Conservation (phyloP, 1,140 invertebrate genomes). For the Drosophila ogumai region DNA sequence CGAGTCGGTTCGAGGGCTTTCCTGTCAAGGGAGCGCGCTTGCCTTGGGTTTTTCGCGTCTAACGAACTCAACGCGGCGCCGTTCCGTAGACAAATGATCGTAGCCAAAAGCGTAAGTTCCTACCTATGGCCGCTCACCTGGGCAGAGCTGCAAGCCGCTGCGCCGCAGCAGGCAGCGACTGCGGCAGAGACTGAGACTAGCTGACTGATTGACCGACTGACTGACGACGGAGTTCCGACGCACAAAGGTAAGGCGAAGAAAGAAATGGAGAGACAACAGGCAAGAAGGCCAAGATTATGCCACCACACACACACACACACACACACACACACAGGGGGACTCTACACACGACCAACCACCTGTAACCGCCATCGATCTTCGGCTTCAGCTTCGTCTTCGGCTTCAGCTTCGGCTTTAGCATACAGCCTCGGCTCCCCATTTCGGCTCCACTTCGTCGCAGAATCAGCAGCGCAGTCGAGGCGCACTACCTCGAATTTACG, state of each 20-base stretch:
- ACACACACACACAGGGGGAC: conserved; percentile 6
- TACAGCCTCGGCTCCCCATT: conserved; percentile 8
- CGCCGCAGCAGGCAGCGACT: conserved; percentile 15
- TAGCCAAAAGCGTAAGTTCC: conserved; percentile 74
- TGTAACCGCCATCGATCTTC: conserved; percentile 45
- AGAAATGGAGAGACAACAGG: conserved; percentile 61
- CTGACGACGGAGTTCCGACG: conserved; percentile 47
- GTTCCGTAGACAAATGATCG: conserved; percentile 84
- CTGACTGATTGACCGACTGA: conserved; percentile 76
- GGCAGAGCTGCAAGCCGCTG: conserved; percentile 25
- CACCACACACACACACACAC: conserved; percentile 33
- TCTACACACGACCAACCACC: conserved; percentile 41
- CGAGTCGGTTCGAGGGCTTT: conserved; percentile 16
- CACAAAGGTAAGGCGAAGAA: conserved; percentile 61
- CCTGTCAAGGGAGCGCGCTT: conserved; percentile 1
- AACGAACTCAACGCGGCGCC: conserved; percentile 79
- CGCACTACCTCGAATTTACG: conserved; percentile 33
- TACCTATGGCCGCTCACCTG: conserved; percentile 65
- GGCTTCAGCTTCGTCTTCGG: background rate
- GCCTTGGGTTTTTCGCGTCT: conserved; percentile 57
- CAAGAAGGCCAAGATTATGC: conserved; percentile 81
- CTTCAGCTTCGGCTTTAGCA: conserved; percentile 18
- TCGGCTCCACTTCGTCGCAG: conserved; percentile 25
- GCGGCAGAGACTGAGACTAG: conserved; percentile 43
- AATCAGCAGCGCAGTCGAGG: conserved; percentile 45